phyloP scores from a whole-genome alignment of 2,113 vertebrate species.

The Uria lomvia region DNA sequence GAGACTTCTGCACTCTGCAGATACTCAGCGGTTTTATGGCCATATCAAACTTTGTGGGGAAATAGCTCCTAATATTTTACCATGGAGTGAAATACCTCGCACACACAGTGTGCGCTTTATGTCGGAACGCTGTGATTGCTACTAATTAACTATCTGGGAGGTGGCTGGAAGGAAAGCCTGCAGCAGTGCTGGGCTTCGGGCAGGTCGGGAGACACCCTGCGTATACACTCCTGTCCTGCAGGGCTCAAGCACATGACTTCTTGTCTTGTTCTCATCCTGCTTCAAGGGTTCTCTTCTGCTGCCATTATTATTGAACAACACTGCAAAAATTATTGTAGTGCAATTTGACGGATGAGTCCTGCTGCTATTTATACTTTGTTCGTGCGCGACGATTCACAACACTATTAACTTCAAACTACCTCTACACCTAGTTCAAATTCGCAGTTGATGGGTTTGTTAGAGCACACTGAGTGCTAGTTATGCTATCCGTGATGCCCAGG shows the following conservation, averaged over 20 bases:
- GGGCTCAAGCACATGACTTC: neutral
- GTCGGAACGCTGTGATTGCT: neutral
- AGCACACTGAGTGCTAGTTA: neutral
- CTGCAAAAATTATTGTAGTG: neutral
- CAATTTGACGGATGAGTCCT: neutral
- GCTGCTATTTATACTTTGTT: neutral
- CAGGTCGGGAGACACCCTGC: neutral
- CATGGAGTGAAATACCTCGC: neutral
- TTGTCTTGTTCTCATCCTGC: neutral
- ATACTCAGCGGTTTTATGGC: neutral
- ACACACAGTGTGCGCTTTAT: accelerated
- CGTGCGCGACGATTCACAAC: neutral
- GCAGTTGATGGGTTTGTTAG: neutral
- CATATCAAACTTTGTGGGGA: neutral
- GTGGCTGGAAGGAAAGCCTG: neutral
- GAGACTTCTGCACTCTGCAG: neutral
- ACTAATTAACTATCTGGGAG: accelerated
- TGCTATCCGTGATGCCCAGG: neutral
- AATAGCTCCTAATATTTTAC: neutral
- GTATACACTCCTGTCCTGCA: neutral
- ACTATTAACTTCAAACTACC: neutral
- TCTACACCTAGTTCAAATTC: neutral
- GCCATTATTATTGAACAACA: neutral
- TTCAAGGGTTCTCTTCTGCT: neutral
- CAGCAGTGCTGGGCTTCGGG: neutral